These are phyloP conservation scores for Meghimatium bilineatum DNA, from an alignment of 2,888 invertebrate genomes.

Conservation along the genomic window DNA sequence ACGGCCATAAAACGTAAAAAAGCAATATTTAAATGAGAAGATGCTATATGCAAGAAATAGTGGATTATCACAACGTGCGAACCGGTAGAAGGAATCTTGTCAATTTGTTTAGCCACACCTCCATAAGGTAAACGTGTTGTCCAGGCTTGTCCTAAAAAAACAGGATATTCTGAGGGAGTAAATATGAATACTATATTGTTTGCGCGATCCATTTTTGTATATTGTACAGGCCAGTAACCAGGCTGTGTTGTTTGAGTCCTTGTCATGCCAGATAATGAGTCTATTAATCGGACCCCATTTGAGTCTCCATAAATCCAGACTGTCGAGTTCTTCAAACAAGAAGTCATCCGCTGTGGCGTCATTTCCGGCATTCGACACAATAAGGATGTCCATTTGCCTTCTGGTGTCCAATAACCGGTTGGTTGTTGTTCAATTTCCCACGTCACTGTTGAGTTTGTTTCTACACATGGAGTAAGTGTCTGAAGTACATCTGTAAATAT, in stretches of 20 bases:
- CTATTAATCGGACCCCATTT: constrained; percentile 16
- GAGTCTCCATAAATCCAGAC: constrained; percentile 41
- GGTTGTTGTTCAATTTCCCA: constrained; percentile 20
- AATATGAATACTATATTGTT: not conserved
- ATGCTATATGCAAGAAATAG: constrained; percentile 26
- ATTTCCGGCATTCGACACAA: not conserved
- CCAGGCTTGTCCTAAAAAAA: not conserved
- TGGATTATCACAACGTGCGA: constrained; percentile 24
- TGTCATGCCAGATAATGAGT: not conserved
- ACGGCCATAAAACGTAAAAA: constrained; percentile 6
- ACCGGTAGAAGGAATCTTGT: constrained; percentile 21
- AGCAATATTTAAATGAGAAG: constrained; percentile 24
- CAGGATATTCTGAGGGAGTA: constrained; percentile 30
- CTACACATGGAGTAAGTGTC: not conserved
- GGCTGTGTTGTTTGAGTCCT: not conserved
- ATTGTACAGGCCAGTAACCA: not conserved
- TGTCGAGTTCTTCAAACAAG: constrained; percentile 20
- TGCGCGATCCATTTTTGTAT: not conserved
- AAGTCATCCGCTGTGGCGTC: not conserved
- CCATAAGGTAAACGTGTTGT: not conserved
- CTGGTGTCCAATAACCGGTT: constrained; percentile 20
- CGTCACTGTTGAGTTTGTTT: not conserved
- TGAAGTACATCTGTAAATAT: constrained; percentile 14
- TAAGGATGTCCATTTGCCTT: constrained; percentile 10
- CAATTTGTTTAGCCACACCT: constrained; percentile 31